Evolutionary conservation across 2,888 invertebrate genomes (phyloP), one percentile per base, ranked within the genome.

Genomic region (Troilus luridus): DNA sequence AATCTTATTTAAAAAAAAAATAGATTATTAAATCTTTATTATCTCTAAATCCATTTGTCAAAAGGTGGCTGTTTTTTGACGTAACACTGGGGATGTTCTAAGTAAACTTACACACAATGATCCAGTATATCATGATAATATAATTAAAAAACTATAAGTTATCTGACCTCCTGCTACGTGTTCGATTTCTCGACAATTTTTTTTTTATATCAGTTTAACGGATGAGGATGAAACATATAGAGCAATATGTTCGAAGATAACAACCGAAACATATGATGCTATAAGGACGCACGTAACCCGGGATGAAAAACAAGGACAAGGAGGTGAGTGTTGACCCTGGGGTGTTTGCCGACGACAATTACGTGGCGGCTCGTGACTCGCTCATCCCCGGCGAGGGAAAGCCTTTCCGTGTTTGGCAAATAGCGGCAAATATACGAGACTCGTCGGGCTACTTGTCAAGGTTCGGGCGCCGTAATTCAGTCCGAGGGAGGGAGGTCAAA

Each of bases 351-450:
- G 72, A 19, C 14, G 72, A 77, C 72, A 77, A 77, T 77, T 77
- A 77, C 72, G 14, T 41, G 27, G 27, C 41, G 27, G 72, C 72
- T 27, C 72, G 72, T 77, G 72, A 77, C 72, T 77, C 14, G 27
- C 72, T 77, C 72, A 41, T 41, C 41, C 27, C 27, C 41, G 72
- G 72, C 27, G 10, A 77, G 72, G 72, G 72, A 77, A 24, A 77
- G 72, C 72, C 72, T 77, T 77, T 77, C 72, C 72, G 72, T 77
- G 72, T 77, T 77, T 41, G 72, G 72, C 72, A 77, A 77, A 77
- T 77, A 77, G 72, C 72, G 41, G 41, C 27, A 77, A 41, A 77
- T 77, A 77, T 77, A 77, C 72, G 27, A 19, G 17, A 7, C 72
- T 17, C 72, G 72, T 27, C 27, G 72, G 27, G 72, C 7, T 19